Evolutionary conservation across 2,797 vertebrate species (phyloP), one percentile per base, ranked within the genome.

Genomic region (Clarias platycephalus): DNA sequence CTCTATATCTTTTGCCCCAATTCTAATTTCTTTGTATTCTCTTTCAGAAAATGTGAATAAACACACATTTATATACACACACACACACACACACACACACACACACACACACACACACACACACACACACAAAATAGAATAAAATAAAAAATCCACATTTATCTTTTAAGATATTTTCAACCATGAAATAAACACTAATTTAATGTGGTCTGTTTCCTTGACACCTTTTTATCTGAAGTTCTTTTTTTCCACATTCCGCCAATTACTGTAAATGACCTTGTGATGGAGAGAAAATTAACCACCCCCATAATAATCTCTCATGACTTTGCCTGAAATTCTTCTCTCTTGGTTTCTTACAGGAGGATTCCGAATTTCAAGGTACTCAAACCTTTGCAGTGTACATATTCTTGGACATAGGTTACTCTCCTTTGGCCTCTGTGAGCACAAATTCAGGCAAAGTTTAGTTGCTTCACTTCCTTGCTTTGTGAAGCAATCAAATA

Each of bases 1-100:
- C 80, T 40, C 66, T 74, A 75, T 40, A 34, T 62, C 68, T 80
- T 20, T 10, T 49, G 28, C 64, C 37, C 20, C 44, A n/a, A 44
- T 80, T 53, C 49, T 28, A 70, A 24, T 78, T 49, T 85, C 75
- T 82, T 82, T 80, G 37, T 78, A 18, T 0, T 68, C 16, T 78
- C 49, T 82, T 62, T 82, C 22, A 53, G 31, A 66, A 28, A 66
- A 24, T 67, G 40, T 80, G 16, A 31, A 67, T 28, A 49, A 49
- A 80, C 34, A 63, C 22, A 44, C 1, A 20, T n/a, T n/a, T n/a
- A n/a, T n/a, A n/a, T n/a, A n/a, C 40, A 40, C 40, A 40, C 40
- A 40, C 40, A 40, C 40, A 44, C 9, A 44, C 44, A 44, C 13
- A 74, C 40, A 40, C 40, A 44, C 1, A 44, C 44, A 44, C 20